Evolutionary conservation across 2,797 vertebrate species (phyloP), one percentile per base, ranked within the genome.

Genomic region (Notolepis coatsorum): DNA sequence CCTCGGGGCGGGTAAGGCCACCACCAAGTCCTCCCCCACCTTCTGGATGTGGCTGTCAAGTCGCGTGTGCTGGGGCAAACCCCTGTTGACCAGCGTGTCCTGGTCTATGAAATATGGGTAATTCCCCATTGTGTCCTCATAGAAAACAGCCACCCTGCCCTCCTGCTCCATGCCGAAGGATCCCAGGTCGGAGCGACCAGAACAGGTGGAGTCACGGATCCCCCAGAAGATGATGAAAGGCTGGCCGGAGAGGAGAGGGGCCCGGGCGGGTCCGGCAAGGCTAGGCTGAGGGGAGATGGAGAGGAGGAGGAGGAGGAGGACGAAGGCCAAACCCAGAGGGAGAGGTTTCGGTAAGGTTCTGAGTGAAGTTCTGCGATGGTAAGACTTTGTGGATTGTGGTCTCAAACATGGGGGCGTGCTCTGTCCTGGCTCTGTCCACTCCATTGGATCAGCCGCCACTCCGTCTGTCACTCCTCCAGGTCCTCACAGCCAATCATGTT

Each of bases 221-320:
- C 89, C 92, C 93, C 93, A 94, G 65, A 94, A 84, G 56, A 92
- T 88, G 30, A 93, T 84, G 54, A 94, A 94, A 61, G 93, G 92
- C 73, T 93, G 89, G 60, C 91, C 91, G 0, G 91, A 90, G 9
- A 92, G 80, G 21, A 94, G 85, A 53, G 93, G 93, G 6, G 80
- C 79, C 6, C 75, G 88, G 10, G 91, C 90, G 9, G 84, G 84
- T 17, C 81, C 88, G 0, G 80, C 82, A 6, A 23, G 17, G 18
- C 70, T 61, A 3, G 77, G 49, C 38, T 75, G 67, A 20, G 61
- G 50, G 13, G 82, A 80, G 66, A 66, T 68, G 51, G 73, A 39
- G 2, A 85, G 47, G 37, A 88, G 48, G 8, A 89, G 38, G 18
- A 89, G 41, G 18, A 86, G 21, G 51, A 61, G 31, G 24, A 71